phyloP scores from a whole-genome alignment of 1,140 invertebrate species.

The Cyclargus thomasi region DNA sequence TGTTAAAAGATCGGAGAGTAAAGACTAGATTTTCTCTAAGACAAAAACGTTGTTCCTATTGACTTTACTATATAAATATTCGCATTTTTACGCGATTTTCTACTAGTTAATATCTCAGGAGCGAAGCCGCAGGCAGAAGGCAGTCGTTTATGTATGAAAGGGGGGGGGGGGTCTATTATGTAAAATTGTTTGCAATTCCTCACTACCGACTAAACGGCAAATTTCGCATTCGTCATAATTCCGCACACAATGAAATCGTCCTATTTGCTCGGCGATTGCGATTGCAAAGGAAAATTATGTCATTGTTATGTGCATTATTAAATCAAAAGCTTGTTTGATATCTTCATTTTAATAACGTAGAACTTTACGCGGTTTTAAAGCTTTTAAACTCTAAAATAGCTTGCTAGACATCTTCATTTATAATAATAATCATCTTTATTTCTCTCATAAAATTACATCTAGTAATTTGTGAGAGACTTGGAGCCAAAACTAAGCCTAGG shows the following conservation, averaged over 20 bases:
- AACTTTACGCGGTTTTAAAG: too few relatives aligned
- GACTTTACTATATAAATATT: too few relatives aligned
- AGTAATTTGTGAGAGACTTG: too few relatives aligned
- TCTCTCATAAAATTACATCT: too few relatives aligned
- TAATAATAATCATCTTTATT: too few relatives aligned
- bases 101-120: too few relatives aligned
- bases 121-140: neutral
- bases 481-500: too few relatives aligned
- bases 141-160: slow-evolving; percentile 36
- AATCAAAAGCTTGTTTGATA: neutral
- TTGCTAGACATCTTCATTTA: too few relatives aligned
- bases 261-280: slow-evolving; percentile 20
- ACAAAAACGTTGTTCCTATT: too few relatives aligned
- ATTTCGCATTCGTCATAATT: slow-evolving; percentile 72
- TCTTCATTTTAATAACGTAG: neutral
- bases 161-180: slow-evolving; percentile 59
- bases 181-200: slow-evolving; percentile 68
- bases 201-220: slow-evolving; percentile 60
- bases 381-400: too few relatives aligned
- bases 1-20: too few relatives aligned
- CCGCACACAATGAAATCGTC: slow-evolving; percentile 68
- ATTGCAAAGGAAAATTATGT: slow-evolving; percentile 5
- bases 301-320: slow-evolving; percentile 13
- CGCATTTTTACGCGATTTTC: neutral
- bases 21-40: too few relatives aligned